Evolutionary conservation across 64 coral and sea anemone genomes (phyloP), one percentile per base, ranked within the genome.

Genomic region (Cladopsammia gracilis): DNA sequence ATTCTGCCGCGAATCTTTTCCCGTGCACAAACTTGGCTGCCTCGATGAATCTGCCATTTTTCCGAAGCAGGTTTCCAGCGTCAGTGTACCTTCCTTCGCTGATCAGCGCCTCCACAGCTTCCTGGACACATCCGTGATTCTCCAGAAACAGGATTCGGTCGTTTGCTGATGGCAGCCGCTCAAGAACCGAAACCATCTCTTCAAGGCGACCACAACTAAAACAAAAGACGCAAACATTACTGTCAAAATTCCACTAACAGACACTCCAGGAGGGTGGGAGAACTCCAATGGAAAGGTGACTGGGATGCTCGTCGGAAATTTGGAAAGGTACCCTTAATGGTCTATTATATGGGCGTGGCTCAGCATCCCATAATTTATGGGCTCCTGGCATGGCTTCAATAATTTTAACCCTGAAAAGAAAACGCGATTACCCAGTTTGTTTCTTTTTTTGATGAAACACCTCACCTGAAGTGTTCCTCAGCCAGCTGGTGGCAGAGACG

Each of bases 131-230:
- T 23, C 87, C 87, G 51, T 90, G 87, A 20, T 90, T 95, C 87
- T 86, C 70, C 57, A 95, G 77, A 60, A 95, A 95, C 10, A 81
- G 78, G 51, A 95, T 90, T 64, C 88, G 93, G 73, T 95, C 93
- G 65, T 71, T 73, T 58, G 87, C 58, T 58, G 76, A 68, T 7
- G 93, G 93, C 42, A 95, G 72, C n/a, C 80, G 77, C 48, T 90
- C 78, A 12, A 95, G 87, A 76, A 89, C 87, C 62, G 78, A 72
- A 15, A 74, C 87, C 93, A 95, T 90, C 48, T 81, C 86, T 4
- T 89, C 57, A 62, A 66, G 79, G 19, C 71, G 68, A 3, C 87
- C 93, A 68, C 71, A 74, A 13, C 78, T 83, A 48, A n/a, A 66
- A 60, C 12, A 73, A 67, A 44, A 73, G 7, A 91, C 6, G 52